Base-by-base conservation (phyloP, 2,797 vertebrate species). In the Artibeus lituratus region DNA sequence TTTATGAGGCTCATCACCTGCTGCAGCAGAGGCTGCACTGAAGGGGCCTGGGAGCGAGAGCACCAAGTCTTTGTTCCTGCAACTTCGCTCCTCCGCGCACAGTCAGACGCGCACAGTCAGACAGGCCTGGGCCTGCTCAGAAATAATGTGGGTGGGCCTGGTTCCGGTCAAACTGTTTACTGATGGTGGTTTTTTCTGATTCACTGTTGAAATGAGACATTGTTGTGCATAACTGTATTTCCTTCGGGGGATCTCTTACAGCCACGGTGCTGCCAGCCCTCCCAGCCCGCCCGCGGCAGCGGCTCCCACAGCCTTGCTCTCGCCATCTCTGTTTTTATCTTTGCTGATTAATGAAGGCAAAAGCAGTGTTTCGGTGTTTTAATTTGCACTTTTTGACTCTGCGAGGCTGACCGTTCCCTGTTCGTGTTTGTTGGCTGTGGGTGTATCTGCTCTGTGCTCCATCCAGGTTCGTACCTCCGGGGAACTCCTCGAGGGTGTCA, bases 1-100 rank as follows among this genome's bases (percentile, higher is more conserved):
- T 86, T 8, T 9, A 5, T 29, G 3, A 10, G 69, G 59, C 5
- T 42, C 2, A 0, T 3, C 10, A 3, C 16, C 49, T 44, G 44
- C 21, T 26, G 15, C 24, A 1, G 12, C 4, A 15, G 72, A 53
- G 39, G 47, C 7, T 0, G 5, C 24, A 11, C 37, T 12, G 3
- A 42, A 49, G 49, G 81, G 35, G n/a, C 55, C n/a, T 47, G 35
- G 55, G 62, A 77, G 42, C 44, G 9, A 78, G 55, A 32, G 24
- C 12, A 2, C 22, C 37, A 42, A n/a, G 42, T 6, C 32, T 74
- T 24, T 3, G 4, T 37, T 83, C 55, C 55, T 15, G 19, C 39
- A 32, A 62, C 14, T 53, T 69, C 39, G 19, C 9, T 77, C 0
- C 35, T 82, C 32, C 32, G 19, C 39, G 0, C 35, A 0, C 8